phyloP scores from a whole-genome alignment of 2,113 vertebrate genomes.

The Poeciliopsis prolifica region DNA sequence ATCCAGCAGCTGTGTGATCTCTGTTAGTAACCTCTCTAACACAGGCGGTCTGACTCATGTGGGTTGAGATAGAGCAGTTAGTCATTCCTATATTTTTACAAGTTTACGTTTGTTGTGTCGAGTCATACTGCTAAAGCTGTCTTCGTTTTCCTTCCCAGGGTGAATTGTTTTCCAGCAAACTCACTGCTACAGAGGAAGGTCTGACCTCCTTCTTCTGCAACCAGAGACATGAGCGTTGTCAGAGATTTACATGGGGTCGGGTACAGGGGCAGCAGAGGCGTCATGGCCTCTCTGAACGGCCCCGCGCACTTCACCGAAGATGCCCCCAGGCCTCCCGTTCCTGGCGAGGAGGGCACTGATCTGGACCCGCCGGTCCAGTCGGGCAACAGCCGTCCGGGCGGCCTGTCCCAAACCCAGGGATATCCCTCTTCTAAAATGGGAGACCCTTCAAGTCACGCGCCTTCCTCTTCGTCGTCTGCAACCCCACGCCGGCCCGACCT shows the following conservation, averaged over 20 bases:
- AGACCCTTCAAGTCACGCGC: constrained; percentile 79
- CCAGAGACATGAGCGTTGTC: constrained; percentile 83
- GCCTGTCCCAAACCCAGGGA: constrained; percentile 65
- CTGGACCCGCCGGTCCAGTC: constrained; percentile 75
- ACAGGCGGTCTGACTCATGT: constrained; percentile 8
- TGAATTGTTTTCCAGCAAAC: constrained; percentile 72
- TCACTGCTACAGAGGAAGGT: constrained; percentile 74
- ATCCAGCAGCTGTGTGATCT: not conserved
- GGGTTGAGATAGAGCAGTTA: constrained; percentile 3
- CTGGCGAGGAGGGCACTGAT: constrained; percentile 90
- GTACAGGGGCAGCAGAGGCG: constrained; percentile 83
- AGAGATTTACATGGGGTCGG: constrained; percentile 87
- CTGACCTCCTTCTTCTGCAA: constrained; percentile 72
- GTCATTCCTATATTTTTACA: not conserved
- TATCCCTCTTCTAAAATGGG: constrained; percentile 82
- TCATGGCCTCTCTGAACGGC: constrained; percentile 61
- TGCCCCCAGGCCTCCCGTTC: constrained; percentile 93
- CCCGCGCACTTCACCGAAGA: constrained; percentile 91
- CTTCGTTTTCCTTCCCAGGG: constrained; percentile 69
- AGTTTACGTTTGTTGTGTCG: constrained; percentile 17
- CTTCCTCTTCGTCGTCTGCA: constrained; percentile 75
- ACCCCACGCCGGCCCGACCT: constrained; percentile 89
- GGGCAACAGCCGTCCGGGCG: constrained; percentile 71
- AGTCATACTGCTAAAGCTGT: not conserved
- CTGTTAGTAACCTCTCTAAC: not conserved